phyloP scores from a whole-genome alignment of 2,113 vertebrate species.

The Paratilapia polleni region DNA sequence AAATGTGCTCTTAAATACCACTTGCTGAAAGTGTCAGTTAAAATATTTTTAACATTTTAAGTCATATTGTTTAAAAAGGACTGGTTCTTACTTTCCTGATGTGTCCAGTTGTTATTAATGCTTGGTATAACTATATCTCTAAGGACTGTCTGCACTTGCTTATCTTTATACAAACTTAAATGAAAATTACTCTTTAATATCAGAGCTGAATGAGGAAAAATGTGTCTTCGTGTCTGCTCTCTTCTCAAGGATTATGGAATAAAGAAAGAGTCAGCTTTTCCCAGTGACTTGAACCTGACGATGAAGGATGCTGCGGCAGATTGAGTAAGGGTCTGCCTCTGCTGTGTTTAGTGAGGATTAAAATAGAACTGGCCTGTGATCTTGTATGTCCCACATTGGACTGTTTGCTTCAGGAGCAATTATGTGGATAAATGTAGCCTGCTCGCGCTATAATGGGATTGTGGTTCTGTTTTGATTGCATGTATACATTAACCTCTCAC shows the following conservation, averaged over 20 bases:
- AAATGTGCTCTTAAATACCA: background rate
- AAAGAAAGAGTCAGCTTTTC: slow-evolving; percentile 5
- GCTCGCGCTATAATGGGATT: background rate
- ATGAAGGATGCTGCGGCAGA: slow-evolving; percentile 36
- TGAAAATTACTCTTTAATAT: slow-evolving; percentile 22
- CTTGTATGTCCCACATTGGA: background rate
- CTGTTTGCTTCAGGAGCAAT: slow-evolving; percentile 33
- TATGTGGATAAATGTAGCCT: slow-evolving; percentile 18
- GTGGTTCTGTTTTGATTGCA: slow-evolving; percentile 29
- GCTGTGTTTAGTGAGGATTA: slow-evolving; percentile 43
- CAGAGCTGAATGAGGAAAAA: slow-evolving; percentile 16
- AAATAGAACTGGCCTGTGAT: slow-evolving; percentile 34
- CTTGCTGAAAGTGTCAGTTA: background rate
- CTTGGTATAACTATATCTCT: background rate
- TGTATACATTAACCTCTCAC: background rate
- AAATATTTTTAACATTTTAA: background rate
- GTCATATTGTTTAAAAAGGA: background rate
- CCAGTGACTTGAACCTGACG: background rate
- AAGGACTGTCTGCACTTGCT: background rate
- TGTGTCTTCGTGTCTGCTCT: slow-evolving; percentile 1
- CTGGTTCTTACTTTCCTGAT: background rate
- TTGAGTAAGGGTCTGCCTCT: slow-evolving; percentile 18
- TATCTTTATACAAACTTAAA: background rate
- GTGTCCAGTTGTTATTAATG: background rate
- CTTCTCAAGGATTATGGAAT: slow-evolving; percentile 49